These are phyloP conservation scores for Diorhabda elongata DNA, from an alignment of 1,140 invertebrate species.

Conservation along the genomic window DNA sequence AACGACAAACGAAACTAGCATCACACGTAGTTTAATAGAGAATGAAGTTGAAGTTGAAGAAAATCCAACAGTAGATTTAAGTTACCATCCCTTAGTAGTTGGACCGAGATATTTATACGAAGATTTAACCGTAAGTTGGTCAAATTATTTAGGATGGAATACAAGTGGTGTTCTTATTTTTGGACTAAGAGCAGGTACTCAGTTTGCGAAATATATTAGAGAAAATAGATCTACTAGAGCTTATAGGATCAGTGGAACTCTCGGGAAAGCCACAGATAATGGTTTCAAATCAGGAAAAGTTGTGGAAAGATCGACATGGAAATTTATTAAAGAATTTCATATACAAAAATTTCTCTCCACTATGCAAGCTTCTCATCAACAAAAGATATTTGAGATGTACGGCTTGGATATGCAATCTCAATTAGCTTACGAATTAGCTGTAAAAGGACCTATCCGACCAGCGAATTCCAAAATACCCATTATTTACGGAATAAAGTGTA, in stretches of 20 bases:
- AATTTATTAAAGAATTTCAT: slow-evolving; percentile 60
- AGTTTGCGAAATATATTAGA: slow-evolving; percentile 53
- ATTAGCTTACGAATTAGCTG: slow-evolving; percentile 82
- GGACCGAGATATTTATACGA: slow-evolving; percentile 67
- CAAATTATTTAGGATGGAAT: slow-evolving; percentile 56
- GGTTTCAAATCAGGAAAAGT: slow-evolving; percentile 69
- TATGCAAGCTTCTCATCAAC: slow-evolving; percentile 78
- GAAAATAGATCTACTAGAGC: slow-evolving; percentile 56
- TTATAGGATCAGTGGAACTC: slow-evolving; percentile 71
- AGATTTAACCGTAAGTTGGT: slow-evolving; percentile 59
- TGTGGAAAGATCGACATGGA: slow-evolving; percentile 66
- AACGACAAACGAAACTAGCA: neutral
- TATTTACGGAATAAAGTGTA: slow-evolving; percentile 83
- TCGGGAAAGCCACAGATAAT: slow-evolving; percentile 76
- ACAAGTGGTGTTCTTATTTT: slow-evolving; percentile 70
- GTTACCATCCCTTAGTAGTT: slow-evolving; percentile 67
- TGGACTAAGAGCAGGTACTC: slow-evolving; percentile 65
- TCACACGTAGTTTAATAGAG: no score
- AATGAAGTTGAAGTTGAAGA: slow-evolving; percentile 24
- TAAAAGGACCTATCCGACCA: slow-evolving; percentile 73
- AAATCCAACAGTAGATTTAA: slow-evolving; percentile 51
- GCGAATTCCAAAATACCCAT: slow-evolving; percentile 64
- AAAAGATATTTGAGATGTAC: slow-evolving; percentile 73
- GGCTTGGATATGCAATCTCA: slow-evolving; percentile 80
- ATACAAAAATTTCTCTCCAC: slow-evolving; percentile 69